These are phyloP conservation scores for Acanthornis magna DNA, from an alignment of 2,797 vertebrate species.

Conservation along the genomic window DNA sequence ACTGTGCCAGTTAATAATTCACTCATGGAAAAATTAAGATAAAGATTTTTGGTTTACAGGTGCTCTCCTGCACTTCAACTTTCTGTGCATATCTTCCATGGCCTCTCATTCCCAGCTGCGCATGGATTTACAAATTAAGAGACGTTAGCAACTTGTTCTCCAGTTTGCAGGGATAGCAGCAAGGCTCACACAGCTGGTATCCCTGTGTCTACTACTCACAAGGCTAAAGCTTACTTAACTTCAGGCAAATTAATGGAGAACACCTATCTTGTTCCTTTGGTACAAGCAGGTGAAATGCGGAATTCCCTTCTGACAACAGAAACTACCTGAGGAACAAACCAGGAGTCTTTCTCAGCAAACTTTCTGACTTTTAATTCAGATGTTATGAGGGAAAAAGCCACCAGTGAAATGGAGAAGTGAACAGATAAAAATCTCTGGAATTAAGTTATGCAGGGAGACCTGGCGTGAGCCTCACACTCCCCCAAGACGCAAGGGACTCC, in stretches of 20 bases:
- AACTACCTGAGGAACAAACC: background rate
- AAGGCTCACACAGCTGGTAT: background rate
- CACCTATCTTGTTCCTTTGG: background rate
- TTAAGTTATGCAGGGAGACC: background rate
- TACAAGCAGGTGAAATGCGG: background rate
- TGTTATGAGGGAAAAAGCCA: background rate
- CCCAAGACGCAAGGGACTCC: background rate
- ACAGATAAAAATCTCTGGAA: background rate
- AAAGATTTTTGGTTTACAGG: background rate
- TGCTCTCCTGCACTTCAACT: background rate
- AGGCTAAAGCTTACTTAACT: background rate
- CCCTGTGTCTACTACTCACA: background rate
- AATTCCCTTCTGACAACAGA: background rate
- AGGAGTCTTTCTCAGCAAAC: background rate
- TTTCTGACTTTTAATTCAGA: background rate
- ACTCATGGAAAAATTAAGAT: background rate
- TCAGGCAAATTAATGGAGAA: background rate
- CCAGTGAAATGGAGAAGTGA: background rate
- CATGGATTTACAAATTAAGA: background rate
- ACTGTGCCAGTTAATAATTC: background rate
- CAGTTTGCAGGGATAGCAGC: background rate
- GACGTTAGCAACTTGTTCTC: background rate
- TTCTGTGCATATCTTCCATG: background rate
- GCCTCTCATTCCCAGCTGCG: background rate
- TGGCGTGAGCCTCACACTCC: fast-evolving